Evolutionary conservation across 2,888 invertebrate species (phyloP).

Genomic region (Agrotis exclamationis): DNA sequence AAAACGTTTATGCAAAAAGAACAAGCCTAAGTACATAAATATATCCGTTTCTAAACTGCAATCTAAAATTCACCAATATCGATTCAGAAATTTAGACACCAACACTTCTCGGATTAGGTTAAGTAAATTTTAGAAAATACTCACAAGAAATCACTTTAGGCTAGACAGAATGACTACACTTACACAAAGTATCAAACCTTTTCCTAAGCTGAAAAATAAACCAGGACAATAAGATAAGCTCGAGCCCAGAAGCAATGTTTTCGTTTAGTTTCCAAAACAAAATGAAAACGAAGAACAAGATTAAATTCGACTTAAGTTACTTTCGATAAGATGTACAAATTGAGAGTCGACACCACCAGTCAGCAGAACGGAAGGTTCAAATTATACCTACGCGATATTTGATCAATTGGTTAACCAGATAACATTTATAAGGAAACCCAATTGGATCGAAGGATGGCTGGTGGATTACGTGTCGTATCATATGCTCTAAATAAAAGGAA

Average conservation of each 20-base stretch:
- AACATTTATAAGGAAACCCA: conserved; percentile 44
- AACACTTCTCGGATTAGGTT: neutral
- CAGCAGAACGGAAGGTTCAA: conserved; percentile 24
- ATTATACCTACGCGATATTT: conserved; percentile 53
- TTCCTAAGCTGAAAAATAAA: conserved; percentile 31
- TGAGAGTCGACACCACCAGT: conserved; percentile 38
- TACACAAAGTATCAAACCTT: conserved; percentile 32
- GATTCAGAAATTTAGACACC: too few species aligned
- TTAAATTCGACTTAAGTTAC: conserved; percentile 44
- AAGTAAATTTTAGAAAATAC: too few species aligned
- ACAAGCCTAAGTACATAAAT: too few species aligned
- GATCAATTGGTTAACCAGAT: conserved; percentile 54
- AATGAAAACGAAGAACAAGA: conserved; percentile 33
- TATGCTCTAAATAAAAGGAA: conserved; percentile 49
- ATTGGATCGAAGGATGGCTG: conserved; percentile 31
- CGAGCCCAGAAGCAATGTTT: conserved; percentile 21
- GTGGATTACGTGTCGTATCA: conserved; percentile 50
- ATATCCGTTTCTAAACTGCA: too few species aligned
- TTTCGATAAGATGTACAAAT: conserved; percentile 40
- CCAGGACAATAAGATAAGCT: conserved; percentile 38
- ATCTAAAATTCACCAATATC: too few species aligned
- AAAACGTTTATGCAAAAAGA: too few species aligned
- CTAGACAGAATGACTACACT: conserved; percentile 1
- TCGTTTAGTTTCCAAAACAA: conserved; percentile 42
- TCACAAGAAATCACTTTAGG: neutral